phyloP scores from a whole-genome alignment of 2,797 vertebrate genomes.

The Sciaenops ocellatus region DNA sequence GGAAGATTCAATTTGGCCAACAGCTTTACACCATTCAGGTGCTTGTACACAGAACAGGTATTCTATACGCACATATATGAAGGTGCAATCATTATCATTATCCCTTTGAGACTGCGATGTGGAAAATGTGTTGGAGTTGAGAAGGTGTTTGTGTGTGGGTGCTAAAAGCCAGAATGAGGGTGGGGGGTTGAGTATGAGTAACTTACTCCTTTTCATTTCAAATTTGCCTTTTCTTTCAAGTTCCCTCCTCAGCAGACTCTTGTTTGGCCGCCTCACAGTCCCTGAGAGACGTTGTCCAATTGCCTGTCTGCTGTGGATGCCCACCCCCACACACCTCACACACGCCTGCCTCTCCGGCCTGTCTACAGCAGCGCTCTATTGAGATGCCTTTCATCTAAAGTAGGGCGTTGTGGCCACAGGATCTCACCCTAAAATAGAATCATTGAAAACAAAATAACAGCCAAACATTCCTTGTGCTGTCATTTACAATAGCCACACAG shows the following conservation, averaged over 20 bases:
- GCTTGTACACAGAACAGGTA: constrained; percentile 6
- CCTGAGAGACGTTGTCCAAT: constrained; percentile 67
- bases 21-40: neutral
- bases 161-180: constrained; percentile 6
- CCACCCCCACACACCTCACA: constrained; percentile 31
- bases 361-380: constrained; percentile 58
- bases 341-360: constrained; percentile 48
- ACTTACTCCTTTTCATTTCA: constrained; percentile 72
- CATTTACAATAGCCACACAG: constrained; percentile 79
- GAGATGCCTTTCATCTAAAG: constrained; percentile 66
- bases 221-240: constrained; percentile 71
- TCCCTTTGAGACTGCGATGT: constrained; percentile 15
- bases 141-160: constrained; percentile 38
- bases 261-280: constrained; percentile 68
- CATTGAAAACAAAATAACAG: constrained; percentile 72
- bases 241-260: constrained; percentile 56
- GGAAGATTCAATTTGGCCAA: neutral
- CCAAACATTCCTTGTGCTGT: constrained; percentile 71
- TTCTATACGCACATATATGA: neutral
- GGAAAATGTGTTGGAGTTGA: constrained; percentile 25
- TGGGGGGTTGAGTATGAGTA: constrained; percentile 41
- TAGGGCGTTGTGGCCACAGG: constrained; percentile 57
- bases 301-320: constrained; percentile 49
- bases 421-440: constrained; percentile 77
- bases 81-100: constrained; percentile 9